Conservation (phyloP, 2,113 vertebrate genomes). For the Sylvietta virens region DNA sequence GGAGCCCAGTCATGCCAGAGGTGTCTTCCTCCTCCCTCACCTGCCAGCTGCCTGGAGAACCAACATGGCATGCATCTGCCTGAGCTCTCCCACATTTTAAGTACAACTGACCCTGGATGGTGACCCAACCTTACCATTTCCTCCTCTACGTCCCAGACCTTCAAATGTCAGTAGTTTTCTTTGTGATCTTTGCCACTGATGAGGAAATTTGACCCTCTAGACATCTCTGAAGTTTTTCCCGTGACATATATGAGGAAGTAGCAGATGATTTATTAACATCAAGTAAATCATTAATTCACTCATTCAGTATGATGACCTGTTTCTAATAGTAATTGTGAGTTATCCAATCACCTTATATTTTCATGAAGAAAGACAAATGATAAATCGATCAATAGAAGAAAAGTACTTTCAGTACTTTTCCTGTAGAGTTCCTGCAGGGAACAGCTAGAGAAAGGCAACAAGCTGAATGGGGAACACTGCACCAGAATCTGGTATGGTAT, state of each 20-base stretch:
- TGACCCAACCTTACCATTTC: not conserved
- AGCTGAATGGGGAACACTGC: not conserved
- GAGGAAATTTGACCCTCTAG: not conserved
- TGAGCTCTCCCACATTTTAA: not conserved
- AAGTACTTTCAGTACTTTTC: conserved; percentile 1
- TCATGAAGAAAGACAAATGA: not conserved
- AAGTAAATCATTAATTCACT: conserved; percentile 4
- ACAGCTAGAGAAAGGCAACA: not conserved
- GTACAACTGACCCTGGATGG: not conserved
- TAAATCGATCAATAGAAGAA: not conserved
- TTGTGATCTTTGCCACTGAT: not conserved
- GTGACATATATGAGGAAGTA: conserved; percentile 7
- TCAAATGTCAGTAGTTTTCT: not conserved
- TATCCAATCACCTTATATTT: not conserved
- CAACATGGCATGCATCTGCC: accelerated
- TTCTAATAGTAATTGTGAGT: not conserved
- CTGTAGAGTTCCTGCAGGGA: not conserved
- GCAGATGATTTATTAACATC: conserved; percentile 29
- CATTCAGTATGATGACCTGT: not conserved
- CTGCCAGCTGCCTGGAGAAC: not conserved
- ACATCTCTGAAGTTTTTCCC: not conserved
- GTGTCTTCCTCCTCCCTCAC: not conserved
- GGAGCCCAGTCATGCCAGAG: not conserved
- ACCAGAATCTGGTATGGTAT: not conserved
- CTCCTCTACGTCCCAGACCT: not conserved